Percentiles rank a stretch among this genome's conserved stretches.
Conservation (phyloP, 2,797 vertebrate genomes). For the Poeciliopsis presidionis region DNA sequence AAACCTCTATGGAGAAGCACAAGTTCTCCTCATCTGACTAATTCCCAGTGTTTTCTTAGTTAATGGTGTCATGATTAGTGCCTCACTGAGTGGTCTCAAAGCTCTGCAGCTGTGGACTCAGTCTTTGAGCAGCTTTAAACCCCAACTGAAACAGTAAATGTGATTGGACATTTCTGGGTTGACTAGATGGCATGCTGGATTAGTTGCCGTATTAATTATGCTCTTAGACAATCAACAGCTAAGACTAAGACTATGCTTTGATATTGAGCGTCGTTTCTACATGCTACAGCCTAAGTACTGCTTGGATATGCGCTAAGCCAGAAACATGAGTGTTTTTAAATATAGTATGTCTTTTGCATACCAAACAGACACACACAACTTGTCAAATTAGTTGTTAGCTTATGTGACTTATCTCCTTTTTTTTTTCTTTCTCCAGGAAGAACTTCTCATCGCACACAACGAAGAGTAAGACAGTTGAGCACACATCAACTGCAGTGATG, state of each 20-base stretch:
- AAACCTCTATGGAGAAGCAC: conserved; percentile 73
- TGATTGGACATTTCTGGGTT: conserved; percentile 81
- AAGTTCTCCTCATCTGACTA: conserved; percentile 77
- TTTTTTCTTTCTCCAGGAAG: conserved; percentile 24
- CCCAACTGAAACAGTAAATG: conserved; percentile 64
- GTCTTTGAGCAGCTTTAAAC: conserved; percentile 71
- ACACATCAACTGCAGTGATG: conserved; percentile 29
- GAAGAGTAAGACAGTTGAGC: conserved; percentile 13
- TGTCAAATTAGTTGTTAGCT: conserved; percentile 68
- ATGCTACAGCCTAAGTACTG: conserved; percentile 52
- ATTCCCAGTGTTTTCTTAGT: conserved; percentile 78
- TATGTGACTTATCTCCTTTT: conserved; percentile 41
- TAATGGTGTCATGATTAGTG: conserved; percentile 74
- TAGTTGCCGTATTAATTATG: conserved; percentile 77
- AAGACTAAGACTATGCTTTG: conserved; percentile 73
- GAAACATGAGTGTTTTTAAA: conserved; percentile 62
- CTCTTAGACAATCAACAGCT: conserved; percentile 77
- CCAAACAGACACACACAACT: conserved; percentile 60
- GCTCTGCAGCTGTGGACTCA: conserved; percentile 59
- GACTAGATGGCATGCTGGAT: conserved; percentile 76
- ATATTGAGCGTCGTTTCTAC: conserved; percentile 60
- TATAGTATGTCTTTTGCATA: conserved; percentile 72
- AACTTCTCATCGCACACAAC: conserved; percentile 15
- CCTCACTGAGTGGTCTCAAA: conserved; percentile 72
- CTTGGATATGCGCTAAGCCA: conserved; percentile 50